Percentiles rank a stretch among this genome's conserved stretches.
These are phyloP conservation scores for Stomatorhinus ivindoensis DNA, from an alignment of 2,113 vertebrate genomes.

Conservation along the genomic window DNA sequence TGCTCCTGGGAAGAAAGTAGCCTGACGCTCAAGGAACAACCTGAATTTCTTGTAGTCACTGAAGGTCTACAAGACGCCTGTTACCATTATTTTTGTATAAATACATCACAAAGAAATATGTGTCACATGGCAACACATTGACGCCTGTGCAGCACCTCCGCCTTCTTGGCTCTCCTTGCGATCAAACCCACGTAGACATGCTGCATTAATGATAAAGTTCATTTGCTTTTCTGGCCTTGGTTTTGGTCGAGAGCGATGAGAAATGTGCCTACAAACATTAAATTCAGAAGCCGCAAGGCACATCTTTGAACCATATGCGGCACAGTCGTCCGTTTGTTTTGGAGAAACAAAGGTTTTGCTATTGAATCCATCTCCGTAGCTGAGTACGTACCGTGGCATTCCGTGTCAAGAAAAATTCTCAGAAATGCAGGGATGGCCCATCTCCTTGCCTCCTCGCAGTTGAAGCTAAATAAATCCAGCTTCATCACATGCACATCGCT, in stretches of 20 bases:
- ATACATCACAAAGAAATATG: neutral
- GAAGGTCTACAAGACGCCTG: neutral
- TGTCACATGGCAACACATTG: neutral
- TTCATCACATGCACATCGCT: neutral
- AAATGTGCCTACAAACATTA: neutral
- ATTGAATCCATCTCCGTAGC: neutral
- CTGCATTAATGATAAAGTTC: neutral
- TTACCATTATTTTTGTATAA: neutral
- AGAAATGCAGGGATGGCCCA: neutral
- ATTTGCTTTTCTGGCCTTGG: neutral
- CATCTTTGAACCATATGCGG: neutral
- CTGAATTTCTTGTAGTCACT: neutral
- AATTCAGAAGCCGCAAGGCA: neutral
- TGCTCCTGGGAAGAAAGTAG: neutral
- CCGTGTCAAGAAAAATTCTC: neutral
- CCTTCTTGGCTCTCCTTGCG: neutral
- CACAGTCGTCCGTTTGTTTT: neutral
- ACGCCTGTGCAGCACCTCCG: neutral
- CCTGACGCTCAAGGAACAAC: neutral
- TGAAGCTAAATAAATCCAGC: neutral
- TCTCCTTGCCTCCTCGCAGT: neutral
- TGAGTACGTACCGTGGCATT: neutral
- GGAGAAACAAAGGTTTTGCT: neutral
- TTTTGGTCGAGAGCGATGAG: neutral
- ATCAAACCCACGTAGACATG: neutral